Evolutionary conservation across 2,888 invertebrate species (phyloP).

Genomic region (Hirtodrosophila trivittata): DNA sequence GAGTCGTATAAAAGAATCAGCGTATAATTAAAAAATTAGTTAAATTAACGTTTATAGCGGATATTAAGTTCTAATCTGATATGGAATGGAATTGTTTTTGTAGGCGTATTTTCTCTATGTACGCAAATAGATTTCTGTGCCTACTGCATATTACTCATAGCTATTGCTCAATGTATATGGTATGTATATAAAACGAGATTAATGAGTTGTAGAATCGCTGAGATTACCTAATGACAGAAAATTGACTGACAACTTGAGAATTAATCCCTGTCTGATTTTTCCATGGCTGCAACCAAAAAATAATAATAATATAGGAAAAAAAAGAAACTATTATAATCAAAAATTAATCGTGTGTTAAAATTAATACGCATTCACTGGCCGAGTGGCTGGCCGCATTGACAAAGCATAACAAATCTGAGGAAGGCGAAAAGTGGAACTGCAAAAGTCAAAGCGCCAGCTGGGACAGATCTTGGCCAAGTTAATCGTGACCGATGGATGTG

Average conservation of each 20-base stretch:
- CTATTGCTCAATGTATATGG: slow-evolving; percentile 19
- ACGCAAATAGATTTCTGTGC: background rate
- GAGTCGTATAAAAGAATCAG: too few relatives aligned
- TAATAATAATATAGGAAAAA: slow-evolving; percentile 3
- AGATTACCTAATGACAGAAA: slow-evolving; percentile 39
- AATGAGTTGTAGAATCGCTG: slow-evolving; percentile 31
- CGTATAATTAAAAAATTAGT: too few relatives aligned
- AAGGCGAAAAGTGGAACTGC: slow-evolving; percentile 57
- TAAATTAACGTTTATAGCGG: too few relatives aligned
- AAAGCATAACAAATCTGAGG: slow-evolving; percentile 73
- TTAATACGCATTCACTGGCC: slow-evolving; percentile 62
- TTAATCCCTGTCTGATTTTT: slow-evolving; percentile 38
- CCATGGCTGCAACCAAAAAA: slow-evolving; percentile 22
- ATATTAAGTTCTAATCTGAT: too few relatives aligned
- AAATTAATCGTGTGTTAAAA: slow-evolving; percentile 75
- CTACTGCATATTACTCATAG: background rate
- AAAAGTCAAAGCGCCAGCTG: slow-evolving; percentile 60
- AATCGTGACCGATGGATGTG: slow-evolving; percentile 70
- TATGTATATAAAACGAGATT: slow-evolving; percentile 16
- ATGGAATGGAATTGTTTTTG: slow-evolving; percentile 9
- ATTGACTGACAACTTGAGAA: slow-evolving; percentile 41
- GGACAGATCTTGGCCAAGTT: slow-evolving; percentile 52
- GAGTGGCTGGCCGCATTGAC: slow-evolving; percentile 44
- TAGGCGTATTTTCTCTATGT: slow-evolving; percentile 6
- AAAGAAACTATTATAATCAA: slow-evolving; percentile 42